Percentiles rank a stretch among this genome's conserved stretches.
These are phyloP conservation scores for Crocallis elinguaria DNA, from an alignment of 2,888 invertebrate species.

Conservation along the genomic window DNA sequence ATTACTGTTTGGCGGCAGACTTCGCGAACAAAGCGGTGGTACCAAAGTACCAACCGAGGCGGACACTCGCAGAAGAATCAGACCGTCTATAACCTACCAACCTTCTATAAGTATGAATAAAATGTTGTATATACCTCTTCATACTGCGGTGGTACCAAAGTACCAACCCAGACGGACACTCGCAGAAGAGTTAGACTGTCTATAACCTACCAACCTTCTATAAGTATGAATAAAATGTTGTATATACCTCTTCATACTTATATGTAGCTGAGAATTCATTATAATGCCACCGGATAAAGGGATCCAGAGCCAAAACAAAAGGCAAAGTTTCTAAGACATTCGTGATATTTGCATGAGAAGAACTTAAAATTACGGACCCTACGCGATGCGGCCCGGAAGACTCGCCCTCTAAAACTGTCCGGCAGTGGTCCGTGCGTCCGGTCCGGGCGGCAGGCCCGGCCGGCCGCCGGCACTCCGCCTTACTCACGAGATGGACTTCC, in stretches of 20 bases:
- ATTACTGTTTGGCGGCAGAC: no score
- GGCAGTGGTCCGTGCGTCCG: conserved; percentile 70
- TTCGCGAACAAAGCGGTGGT: no score
- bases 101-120: no score
- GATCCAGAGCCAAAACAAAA: conserved; percentile 20
- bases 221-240: no score
- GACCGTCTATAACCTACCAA: no score
- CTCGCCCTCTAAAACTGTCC: conserved; percentile 61
- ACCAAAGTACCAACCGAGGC: no score
- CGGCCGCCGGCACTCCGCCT: conserved; percentile 19
- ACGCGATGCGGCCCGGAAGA: conserved; percentile 58
- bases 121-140: not conserved
- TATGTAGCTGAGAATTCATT: not conserved
- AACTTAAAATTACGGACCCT: conserved; percentile 43
- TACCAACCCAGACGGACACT: no score
- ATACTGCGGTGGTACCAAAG: no score
- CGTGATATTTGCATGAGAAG: conserved; percentile 44
- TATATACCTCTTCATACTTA: not conserved
- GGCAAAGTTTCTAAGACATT: conserved; percentile 39
- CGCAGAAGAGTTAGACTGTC: no score
- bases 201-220: no score
- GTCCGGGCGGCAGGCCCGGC: conserved; percentile 47
- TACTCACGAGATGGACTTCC: conserved; percentile 70
- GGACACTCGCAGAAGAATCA: no score
- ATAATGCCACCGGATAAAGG: conserved; percentile 2